Evolutionary conservation across 2,888 invertebrate genomes (phyloP).

Genomic region (Sphinx pinastri): DNA sequence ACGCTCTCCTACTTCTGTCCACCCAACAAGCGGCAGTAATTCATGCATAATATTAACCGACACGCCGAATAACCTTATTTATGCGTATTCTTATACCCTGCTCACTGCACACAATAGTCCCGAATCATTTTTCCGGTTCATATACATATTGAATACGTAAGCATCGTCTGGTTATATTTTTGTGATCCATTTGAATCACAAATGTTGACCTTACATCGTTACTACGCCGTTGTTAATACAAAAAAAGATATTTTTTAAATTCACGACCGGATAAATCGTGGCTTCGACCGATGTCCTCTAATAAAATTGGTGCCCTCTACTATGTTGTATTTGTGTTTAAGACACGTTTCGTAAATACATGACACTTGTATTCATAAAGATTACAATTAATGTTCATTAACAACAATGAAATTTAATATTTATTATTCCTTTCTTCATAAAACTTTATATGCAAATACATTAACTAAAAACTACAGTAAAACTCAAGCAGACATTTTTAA

Average conservation of each 20-base stretch:
- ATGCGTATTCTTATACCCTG: not conserved
- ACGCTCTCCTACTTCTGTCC: not conserved
- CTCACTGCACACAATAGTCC: not conserved
- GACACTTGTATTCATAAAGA: no score
- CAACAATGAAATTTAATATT: no score
- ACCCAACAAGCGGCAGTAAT: not conserved
- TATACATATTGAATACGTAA: slow-evolving; percentile 3
- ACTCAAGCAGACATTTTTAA: no score
- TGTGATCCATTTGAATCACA: slow-evolving; percentile 20
- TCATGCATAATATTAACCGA: not conserved
- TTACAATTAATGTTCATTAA: no score
- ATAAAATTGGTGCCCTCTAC: no score
- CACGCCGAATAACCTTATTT: not conserved
- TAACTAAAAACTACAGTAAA: no score
- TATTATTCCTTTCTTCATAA: no score
- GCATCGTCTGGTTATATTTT: slow-evolving; percentile 7
- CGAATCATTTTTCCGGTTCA: slow-evolving; percentile 11
- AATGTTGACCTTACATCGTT: slow-evolving; percentile 20
- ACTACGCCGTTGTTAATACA: not conserved
- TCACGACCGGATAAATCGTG: not conserved
- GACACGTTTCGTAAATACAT: no score
- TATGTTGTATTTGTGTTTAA: no score
- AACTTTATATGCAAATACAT: no score
- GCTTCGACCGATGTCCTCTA: not conserved
- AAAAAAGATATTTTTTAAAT: not conserved